These are phyloP conservation scores for Ormyrus thymus DNA, from an alignment of 2,888 invertebrate species.

Conservation along the genomic window DNA sequence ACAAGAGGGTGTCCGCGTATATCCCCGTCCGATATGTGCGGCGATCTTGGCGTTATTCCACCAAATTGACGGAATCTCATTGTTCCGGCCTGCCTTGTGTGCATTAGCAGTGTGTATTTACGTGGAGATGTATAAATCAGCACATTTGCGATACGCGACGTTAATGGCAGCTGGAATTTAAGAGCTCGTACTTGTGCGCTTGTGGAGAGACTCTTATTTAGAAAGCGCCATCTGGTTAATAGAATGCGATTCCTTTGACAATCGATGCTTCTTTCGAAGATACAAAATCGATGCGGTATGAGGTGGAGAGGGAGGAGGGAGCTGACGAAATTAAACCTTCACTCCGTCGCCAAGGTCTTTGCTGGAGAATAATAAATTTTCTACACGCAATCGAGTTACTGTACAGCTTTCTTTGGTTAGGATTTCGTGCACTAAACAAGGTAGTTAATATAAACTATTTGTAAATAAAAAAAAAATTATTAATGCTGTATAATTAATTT, in stretches of 20 bases:
- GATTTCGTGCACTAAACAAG: neutral
- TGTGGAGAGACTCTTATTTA: neutral
- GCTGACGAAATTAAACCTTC: slow-evolving; percentile 44
- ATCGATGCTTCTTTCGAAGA: slow-evolving; percentile 10
- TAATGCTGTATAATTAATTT: no score
- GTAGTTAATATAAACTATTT: neutral
- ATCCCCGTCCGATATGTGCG: neutral
- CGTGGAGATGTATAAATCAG: slow-evolving; percentile 35
- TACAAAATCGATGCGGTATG: slow-evolving; percentile 17
- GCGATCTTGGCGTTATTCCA: slow-evolving; percentile 46
- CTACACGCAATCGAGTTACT: slow-evolving; percentile 41
- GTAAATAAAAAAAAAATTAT: neutral
- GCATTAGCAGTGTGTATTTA: neutral
- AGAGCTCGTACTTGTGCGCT: neutral
- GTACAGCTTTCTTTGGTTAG: neutral
- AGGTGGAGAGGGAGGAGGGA: slow-evolving; percentile 5
- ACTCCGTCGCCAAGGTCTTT: slow-evolving; percentile 41
- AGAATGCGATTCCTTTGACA: slow-evolving; percentile 30
- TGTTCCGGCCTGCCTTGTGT: slow-evolving; percentile 21
- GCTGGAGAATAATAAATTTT: slow-evolving; percentile 38
- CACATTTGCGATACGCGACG: slow-evolving; percentile 42
- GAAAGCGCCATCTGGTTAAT: slow-evolving; percentile 18
- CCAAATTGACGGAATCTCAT: slow-evolving; percentile 48
- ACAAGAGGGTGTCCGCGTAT: neutral
- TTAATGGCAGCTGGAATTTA: slow-evolving; percentile 34